phyloP scores from a whole-genome alignment of 2,797 vertebrate genomes.

The Sebastes paucispinis region DNA sequence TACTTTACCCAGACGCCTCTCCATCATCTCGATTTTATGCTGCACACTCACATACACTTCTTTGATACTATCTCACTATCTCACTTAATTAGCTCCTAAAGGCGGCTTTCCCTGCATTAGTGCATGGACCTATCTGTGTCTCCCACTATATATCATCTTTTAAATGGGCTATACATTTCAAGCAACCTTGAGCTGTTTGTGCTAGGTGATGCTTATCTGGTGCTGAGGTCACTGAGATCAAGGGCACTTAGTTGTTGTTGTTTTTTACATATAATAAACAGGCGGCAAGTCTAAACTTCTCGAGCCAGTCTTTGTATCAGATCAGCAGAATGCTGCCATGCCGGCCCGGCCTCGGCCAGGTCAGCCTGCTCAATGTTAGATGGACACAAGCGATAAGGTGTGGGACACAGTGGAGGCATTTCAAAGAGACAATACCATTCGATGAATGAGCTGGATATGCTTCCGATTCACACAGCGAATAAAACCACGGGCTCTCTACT shows the following conservation, averaged over 20 bases:
- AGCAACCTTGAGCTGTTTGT: constrained; percentile 75
- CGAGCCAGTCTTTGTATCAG: constrained; percentile 47
- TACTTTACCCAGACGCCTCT: constrained; percentile 22
- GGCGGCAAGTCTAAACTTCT: constrained; percentile 21
- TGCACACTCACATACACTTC: constrained; percentile 22
- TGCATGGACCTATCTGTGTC: constrained; percentile 42
- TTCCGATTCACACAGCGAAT: constrained; percentile 29
- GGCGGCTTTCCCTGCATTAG: constrained; percentile 61
- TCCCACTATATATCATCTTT: constrained; percentile 47
- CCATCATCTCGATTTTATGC: constrained; percentile 36
- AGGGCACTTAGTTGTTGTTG: constrained; percentile 28
- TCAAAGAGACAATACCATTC: constrained; percentile 19
- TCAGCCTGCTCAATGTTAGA: constrained; percentile 68
- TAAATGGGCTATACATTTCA: constrained; percentile 69
- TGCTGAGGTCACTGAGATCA: constrained; percentile 63
- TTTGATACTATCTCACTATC: constrained; percentile 63
- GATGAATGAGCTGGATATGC: constrained; percentile 15
- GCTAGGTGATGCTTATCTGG: constrained; percentile 72
- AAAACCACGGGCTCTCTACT: constrained; percentile 35
- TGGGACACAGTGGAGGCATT: constrained; percentile 24
- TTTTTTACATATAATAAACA: constrained; percentile 8
- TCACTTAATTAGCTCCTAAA: constrained; percentile 77
- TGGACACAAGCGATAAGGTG: constrained; percentile 56
- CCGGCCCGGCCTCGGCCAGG: constrained; percentile 11
- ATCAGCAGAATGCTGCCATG: constrained; percentile 43